Evolutionary conservation across 2,797 vertebrate genomes (phyloP).

Genomic region (Gouania willdenowi): DNA sequence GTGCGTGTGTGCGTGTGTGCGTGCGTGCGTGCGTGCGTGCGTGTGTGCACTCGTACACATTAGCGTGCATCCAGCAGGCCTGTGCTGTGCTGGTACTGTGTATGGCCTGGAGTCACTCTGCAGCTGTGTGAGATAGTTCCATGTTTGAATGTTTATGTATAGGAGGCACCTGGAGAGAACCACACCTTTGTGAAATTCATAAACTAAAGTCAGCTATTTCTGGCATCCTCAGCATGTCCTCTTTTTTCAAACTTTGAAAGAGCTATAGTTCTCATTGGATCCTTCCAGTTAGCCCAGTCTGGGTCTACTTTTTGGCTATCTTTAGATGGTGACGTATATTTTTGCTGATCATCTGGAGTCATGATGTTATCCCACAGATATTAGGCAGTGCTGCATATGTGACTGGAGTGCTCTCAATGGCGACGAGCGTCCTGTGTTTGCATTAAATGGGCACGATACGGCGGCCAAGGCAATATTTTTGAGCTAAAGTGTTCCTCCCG

Average conservation of each 20-base stretch:
- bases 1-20: slow-evolving; percentile 18
- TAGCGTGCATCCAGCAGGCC: no score
- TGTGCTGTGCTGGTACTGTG: slow-evolving; percentile 71
- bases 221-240: slow-evolving; percentile 67
- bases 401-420: slow-evolving; percentile 63
- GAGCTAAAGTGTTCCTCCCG: slow-evolving; percentile 71
- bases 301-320: slow-evolving; percentile 40
- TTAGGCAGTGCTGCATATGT: slow-evolving; percentile 50
- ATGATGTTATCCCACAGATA: slow-evolving; percentile 52
- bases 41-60: slow-evolving; percentile 72
- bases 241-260: slow-evolving; percentile 53
- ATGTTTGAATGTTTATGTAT: slow-evolving; percentile 66
- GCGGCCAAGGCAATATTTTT: slow-evolving; percentile 70
- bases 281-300: slow-evolving; percentile 52
- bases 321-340: slow-evolving; percentile 54
- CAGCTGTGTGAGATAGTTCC: slow-evolving; percentile 79
- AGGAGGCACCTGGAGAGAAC: slow-evolving; percentile 79
- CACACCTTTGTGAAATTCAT: slow-evolving; percentile 79
- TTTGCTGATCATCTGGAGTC: slow-evolving; percentile 55
- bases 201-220: slow-evolving; percentile 72
- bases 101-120: slow-evolving; percentile 68
- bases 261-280: slow-evolving; percentile 49
- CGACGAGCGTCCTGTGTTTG: slow-evolving; percentile 61
- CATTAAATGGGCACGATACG: slow-evolving; percentile 68
- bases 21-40: slow-evolving; percentile 1